phyloP scores from a whole-genome alignment of 2,113 vertebrate species.

The Callionymus lyra region DNA sequence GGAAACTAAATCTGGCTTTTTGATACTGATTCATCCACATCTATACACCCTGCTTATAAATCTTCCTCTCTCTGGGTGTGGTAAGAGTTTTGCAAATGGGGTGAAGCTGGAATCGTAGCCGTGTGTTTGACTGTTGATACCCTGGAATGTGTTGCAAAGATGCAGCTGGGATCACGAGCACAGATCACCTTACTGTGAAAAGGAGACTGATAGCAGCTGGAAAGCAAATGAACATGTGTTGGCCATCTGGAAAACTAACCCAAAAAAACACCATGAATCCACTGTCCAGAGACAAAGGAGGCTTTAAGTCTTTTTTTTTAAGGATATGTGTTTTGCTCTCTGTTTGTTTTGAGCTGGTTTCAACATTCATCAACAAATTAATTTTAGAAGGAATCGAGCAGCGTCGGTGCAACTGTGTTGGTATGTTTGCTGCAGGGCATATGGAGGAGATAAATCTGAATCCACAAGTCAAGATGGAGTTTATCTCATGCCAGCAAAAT shows the following conservation, averaged over 20 bases:
- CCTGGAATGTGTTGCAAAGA: conserved; percentile 45
- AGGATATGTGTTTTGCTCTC: conserved; percentile 21
- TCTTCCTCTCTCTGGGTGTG: conserved; percentile 12
- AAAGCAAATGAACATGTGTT: conserved; percentile 58
- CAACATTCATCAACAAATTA: too few species aligned
- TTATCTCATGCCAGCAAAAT: too few species aligned
- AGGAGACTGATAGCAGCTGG: conserved; percentile 53
- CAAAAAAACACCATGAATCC: conserved; percentile 43
- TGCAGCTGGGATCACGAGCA: conserved; percentile 44
- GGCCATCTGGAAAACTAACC: conserved; percentile 56
- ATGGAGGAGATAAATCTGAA: too few species aligned
- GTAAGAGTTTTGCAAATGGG: conserved; percentile 30
- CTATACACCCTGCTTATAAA: neutral
- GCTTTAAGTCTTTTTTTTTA: conserved; percentile 39
- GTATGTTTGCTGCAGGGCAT: too few species aligned
- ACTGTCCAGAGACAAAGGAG: conserved; percentile 44
- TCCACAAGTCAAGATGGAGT: too few species aligned
- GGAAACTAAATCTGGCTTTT: neutral
- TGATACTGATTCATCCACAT: neutral
- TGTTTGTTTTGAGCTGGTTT: conserved; percentile 9
- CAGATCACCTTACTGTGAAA: conserved; percentile 58
- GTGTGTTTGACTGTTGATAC: conserved; percentile 37
- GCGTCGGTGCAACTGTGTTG: too few species aligned
- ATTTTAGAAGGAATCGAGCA: too few species aligned
- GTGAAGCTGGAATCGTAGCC: conserved; percentile 28